Percentiles rank a stretch among this genome's conserved stretches.
Conservation (phyloP, 2,113 vertebrate species). For the Larimichthys polyactis region DNA sequence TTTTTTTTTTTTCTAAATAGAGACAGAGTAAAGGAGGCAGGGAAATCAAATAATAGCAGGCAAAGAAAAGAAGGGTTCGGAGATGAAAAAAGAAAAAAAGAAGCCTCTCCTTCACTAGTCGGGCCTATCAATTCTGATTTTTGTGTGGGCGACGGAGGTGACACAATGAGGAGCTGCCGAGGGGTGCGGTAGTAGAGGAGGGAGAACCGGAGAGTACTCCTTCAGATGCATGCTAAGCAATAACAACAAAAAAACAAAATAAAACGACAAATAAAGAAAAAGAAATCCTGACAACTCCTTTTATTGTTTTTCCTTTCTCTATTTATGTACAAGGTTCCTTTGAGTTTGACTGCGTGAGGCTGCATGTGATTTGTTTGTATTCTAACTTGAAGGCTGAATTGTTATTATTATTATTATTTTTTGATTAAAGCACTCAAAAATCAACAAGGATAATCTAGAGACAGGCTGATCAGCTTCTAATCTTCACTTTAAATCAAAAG, state of each 20-base stretch:
- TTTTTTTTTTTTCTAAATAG: slow-evolving; percentile 22
- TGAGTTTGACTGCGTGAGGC: neutral
- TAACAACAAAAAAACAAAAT: neutral
- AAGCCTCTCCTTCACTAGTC: neutral
- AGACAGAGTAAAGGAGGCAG: neutral
- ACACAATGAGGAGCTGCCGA: neutral
- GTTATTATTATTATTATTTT: too few species aligned
- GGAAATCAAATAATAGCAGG: slow-evolving; percentile 43
- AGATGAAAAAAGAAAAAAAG: neutral
- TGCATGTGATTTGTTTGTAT: neutral
- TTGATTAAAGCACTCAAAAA: neutral
- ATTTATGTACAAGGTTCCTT: neutral
- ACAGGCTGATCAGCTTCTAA: neutral
- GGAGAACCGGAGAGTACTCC: neutral
- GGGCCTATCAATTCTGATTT: slow-evolving; percentile 31
- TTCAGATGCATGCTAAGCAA: neutral
- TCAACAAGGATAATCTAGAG: slow-evolving; percentile 1
- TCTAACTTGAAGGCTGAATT: neutral
- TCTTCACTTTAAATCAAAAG: neutral
- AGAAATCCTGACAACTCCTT: neutral
- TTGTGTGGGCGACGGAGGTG: neutral
- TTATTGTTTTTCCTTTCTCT: neutral
- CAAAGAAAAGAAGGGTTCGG: neutral
- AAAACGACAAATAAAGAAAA: neutral
- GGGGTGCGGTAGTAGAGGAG: neutral